A percentile compares a stretch with the other conserved stretches of the same genome.
phyloP scores from a whole-genome alignment of 2,113 vertebrate species.

The Toxotes chatareus region DNA sequence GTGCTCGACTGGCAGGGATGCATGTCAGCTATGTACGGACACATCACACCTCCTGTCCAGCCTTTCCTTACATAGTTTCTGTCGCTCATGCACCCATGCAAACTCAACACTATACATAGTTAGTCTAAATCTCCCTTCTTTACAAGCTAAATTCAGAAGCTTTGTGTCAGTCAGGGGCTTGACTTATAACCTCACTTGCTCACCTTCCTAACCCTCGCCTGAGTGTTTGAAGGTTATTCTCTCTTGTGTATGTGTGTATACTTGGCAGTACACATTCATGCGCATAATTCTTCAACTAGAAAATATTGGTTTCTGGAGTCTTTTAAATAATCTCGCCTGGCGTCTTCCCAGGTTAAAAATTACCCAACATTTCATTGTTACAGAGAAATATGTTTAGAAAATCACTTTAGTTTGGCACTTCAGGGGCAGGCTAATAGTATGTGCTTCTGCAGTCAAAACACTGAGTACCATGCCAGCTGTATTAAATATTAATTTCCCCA shows the following conservation, averaged over 20 bases:
- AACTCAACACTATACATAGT: conserved; percentile 58
- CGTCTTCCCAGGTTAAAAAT: neutral
- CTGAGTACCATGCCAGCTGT: neutral
- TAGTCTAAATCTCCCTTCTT: conserved; percentile 46
- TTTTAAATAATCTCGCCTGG: neutral
- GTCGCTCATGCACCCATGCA: neutral
- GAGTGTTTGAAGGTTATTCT: conserved; percentile 22
- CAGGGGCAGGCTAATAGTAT: neutral
- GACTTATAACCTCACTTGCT: conserved; percentile 48
- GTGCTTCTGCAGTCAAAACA: neutral
- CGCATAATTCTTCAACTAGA: neutral
- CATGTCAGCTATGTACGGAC: conserved; percentile 60
- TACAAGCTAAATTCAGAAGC: conserved; percentile 63
- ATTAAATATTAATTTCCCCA: neutral
- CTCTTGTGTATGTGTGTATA: neutral
- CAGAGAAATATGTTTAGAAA: neutral
- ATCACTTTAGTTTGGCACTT: neutral
- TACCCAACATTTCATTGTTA: neutral
- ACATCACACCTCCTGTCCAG: conserved; percentile 47
- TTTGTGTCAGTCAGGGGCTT: conserved; percentile 60
- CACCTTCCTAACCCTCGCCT: conserved; percentile 12
- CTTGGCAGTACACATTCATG: conserved; percentile 11
- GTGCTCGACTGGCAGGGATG: conserved; percentile 43
- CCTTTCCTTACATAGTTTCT: conserved; percentile 60
- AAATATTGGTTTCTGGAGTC: neutral